Evolutionary conservation across 2,888 invertebrate species (phyloP).

Genomic region (Papilio gigon): DNA sequence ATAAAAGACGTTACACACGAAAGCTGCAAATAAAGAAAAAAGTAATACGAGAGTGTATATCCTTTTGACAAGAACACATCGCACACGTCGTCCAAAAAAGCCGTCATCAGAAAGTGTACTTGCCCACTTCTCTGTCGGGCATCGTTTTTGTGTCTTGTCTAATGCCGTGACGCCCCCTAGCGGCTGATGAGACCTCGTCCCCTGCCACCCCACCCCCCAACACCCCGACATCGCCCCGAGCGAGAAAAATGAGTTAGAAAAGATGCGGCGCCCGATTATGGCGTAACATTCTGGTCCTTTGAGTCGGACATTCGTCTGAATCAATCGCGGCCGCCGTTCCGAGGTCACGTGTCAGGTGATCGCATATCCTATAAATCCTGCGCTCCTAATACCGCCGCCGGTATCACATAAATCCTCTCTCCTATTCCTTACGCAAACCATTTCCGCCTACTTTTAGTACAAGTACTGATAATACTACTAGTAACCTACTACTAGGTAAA

Average conservation of each 20-base stretch:
- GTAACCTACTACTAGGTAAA: too few species aligned
- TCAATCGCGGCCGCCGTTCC: slow-evolving; percentile 66
- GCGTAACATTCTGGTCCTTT: slow-evolving; percentile 73
- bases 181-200: slow-evolving; percentile 68
- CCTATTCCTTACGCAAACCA: too few species aligned
- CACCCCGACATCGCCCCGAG: slow-evolving; percentile 60
- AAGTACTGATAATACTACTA: too few species aligned
- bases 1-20: background rate
- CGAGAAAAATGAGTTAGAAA: slow-evolving; percentile 83
- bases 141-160: slow-evolving; percentile 82
- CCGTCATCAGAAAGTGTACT: slow-evolving; percentile 73
- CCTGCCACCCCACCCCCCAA: slow-evolving; percentile 52
- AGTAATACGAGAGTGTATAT: background rate
- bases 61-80: background rate
- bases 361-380: slow-evolving; percentile 53
- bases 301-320: slow-evolving; percentile 76
- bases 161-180: slow-evolving; percentile 79
- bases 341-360: slow-evolving; percentile 60
- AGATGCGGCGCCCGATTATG: slow-evolving; percentile 81
- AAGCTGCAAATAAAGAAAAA: background rate
- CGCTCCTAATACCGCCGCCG: slow-evolving; percentile 50
- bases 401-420: too few species aligned
- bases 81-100: slow-evolving; percentile 50
- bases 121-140: slow-evolving; percentile 73
- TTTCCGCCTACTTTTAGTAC: too few species aligned